Evolutionary conservation across 2,113 vertebrate species (phyloP), one percentile per base, ranked within the genome.

Genomic region (Mobula birostris): DNA sequence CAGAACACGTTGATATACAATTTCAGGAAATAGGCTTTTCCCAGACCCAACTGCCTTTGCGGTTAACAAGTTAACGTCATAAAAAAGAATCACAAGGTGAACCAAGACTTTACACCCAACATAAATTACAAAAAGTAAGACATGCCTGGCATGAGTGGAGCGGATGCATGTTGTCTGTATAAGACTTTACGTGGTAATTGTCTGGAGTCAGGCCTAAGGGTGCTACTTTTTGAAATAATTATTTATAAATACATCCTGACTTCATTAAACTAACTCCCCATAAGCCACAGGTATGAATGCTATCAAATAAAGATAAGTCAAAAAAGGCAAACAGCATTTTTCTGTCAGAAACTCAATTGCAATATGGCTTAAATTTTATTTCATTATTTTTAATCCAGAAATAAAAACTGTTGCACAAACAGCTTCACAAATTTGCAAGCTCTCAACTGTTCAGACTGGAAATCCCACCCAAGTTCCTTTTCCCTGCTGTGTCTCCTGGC

Each of bases 401-500:
- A 14, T 1, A 29, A 66, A 87, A 87, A 61, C 83, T 87, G 56
- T 87, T 87, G 5, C 27, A 87, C 56, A 87, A 48, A 24, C 56
- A 14, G 61, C 29, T 11, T 61, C 61, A 27, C 56, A 58, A 87
- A 87, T 58, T 58, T 61, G 29, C 11, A 5, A 29, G 9, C 56
- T 58, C 24, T 63, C 24, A 29, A 63, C 48, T 58, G 56, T 61
- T 87, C 83, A 87, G 83, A 87, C 83, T 87, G 83, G 83, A 87
- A 87, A 87, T 83, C 83, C 56, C 83, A 63, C 83, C 83, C 83
- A 87, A 61, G 83, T 87, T 87, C 83, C 56, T 87, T 87, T 87
- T 87, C 83, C 83, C 83, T 15, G 12, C 56, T 14, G 83, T 29
- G 83, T 87, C 83, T 87, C 83, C 83, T 87, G 83, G 83, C 83